Percentiles rank a stretch among this genome's conserved stretches.
Evolutionary conservation across 1,140 invertebrate species (phyloP).

Genomic region (Forficula auricularia): DNA sequence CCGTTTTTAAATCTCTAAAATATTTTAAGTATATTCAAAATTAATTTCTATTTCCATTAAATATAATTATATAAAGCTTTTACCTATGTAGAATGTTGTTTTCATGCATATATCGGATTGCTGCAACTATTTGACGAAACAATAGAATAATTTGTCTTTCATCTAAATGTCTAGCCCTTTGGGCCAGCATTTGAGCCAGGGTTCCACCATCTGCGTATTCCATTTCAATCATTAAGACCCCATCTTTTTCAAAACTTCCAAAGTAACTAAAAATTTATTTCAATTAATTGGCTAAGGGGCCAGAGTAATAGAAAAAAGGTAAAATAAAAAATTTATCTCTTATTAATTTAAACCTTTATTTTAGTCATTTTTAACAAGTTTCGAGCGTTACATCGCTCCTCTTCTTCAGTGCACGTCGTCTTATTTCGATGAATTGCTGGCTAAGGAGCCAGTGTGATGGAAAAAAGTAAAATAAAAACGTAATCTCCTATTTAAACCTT

Average conservation of each 20-base stretch:
- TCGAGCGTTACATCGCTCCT: too few relatives aligned
- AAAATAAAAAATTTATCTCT: constrained; percentile 3
- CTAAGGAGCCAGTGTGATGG: too few relatives aligned
- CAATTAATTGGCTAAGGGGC: not conserved
- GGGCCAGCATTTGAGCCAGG: constrained; percentile 41
- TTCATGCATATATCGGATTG: constrained; percentile 52
- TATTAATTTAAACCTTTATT: too few relatives aligned
- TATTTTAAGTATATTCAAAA: constrained; percentile 6
- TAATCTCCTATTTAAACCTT: too few relatives aligned
- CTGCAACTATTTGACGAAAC: constrained; percentile 51
- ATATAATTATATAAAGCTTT: not conserved
- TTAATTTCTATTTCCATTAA: too few relatives aligned
- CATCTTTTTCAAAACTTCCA: constrained; percentile 57
- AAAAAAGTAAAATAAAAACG: too few relatives aligned
- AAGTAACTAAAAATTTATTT: constrained; percentile 35
- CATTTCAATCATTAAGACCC: constrained; percentile 60
- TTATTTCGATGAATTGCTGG: too few relatives aligned
- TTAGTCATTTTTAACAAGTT: too few relatives aligned
- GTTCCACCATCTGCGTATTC: constrained; percentile 65
- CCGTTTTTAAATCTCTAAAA: constrained; percentile 54
- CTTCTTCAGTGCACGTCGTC: too few relatives aligned
- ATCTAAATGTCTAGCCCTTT: constrained; percentile 27
- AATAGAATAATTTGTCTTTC: constrained; percentile 45
- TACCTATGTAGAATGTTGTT: constrained; percentile 56
- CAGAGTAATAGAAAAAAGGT: not conserved